These are phyloP conservation scores for Camarhynchus parvulus DNA, from an alignment of 2,113 vertebrate genomes.

Conservation along the genomic window DNA sequence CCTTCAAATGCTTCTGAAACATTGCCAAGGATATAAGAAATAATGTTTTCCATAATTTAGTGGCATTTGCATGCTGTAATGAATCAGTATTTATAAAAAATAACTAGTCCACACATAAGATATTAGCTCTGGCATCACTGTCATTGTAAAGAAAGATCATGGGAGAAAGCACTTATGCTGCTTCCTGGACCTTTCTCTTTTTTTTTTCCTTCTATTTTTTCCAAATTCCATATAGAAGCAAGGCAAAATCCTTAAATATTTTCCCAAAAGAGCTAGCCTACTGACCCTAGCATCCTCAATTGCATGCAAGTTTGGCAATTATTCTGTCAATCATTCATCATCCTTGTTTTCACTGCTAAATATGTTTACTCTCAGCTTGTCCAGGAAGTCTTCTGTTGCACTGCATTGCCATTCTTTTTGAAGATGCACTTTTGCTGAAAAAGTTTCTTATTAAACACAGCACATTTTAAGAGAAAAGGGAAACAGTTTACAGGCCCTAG, in stretches of 20 bases:
- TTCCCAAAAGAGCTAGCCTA: neutral
- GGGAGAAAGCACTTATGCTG: neutral
- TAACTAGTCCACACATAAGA: neutral
- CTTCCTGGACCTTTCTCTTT: neutral
- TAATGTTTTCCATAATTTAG: neutral
- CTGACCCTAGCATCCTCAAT: neutral
- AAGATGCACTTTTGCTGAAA: neutral
- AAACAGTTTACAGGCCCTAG: neutral
- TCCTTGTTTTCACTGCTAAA: neutral
- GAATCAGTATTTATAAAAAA: neutral
- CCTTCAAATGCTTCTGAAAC: neutral
- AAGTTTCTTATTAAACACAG: neutral
- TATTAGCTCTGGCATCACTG: neutral
- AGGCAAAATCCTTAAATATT: neutral
- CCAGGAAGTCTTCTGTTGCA: neutral
- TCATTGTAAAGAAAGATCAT: neutral
- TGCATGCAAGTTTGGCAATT: neutral
- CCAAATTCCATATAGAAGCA: neutral
- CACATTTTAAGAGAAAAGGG: neutral
- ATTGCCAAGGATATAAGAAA: neutral
- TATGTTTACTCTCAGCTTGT: neutral
- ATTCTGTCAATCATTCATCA: neutral
- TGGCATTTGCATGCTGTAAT: neutral
- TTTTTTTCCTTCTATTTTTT: neutral
- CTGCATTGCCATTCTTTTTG: neutral